phyloP scores from a whole-genome alignment of 2,888 invertebrate genomes.

The Callyntrura sp. region DNA sequence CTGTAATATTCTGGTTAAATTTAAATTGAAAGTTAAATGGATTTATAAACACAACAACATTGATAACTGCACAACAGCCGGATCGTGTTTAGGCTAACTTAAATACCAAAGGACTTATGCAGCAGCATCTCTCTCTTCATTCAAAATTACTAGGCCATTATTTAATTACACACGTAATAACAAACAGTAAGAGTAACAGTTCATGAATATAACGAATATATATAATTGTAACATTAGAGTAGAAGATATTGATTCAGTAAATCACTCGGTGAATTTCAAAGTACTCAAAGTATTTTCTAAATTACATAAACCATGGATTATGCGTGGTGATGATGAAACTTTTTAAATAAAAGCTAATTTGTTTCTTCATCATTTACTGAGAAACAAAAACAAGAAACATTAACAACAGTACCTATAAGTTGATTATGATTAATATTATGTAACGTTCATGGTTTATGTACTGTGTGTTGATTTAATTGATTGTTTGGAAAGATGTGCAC shows the following conservation, averaged over 20 bases:
- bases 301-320: conserved; percentile 31
- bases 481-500: conserved; percentile 41
- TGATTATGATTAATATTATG: conserved; percentile 50
- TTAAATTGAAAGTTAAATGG: too few relatives aligned
- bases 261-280: conserved; percentile 54
- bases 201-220: conserved; percentile 29
- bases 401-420: conserved; percentile 32
- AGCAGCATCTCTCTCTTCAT: conserved; percentile 9
- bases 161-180: conserved; percentile 27
- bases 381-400: conserved; percentile 26
- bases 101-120: neutral
- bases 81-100: neutral
- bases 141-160: conserved; percentile 60
- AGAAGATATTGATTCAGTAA: conserved; percentile 41
- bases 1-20: neutral
- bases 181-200: neutral
- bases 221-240: conserved; percentile 6
- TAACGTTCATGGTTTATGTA: conserved; percentile 37
- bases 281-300: conserved; percentile 33
- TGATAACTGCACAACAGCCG: neutral
- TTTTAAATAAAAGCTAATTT: conserved; percentile 24
- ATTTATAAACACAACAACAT: neutral
- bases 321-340: conserved; percentile 35
- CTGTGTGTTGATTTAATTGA: conserved; percentile 47
- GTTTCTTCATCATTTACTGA: conserved; percentile 2